Evolutionary conservation across 1,140 invertebrate genomes (phyloP).

Genomic region (Helicoverpa armigera): DNA sequence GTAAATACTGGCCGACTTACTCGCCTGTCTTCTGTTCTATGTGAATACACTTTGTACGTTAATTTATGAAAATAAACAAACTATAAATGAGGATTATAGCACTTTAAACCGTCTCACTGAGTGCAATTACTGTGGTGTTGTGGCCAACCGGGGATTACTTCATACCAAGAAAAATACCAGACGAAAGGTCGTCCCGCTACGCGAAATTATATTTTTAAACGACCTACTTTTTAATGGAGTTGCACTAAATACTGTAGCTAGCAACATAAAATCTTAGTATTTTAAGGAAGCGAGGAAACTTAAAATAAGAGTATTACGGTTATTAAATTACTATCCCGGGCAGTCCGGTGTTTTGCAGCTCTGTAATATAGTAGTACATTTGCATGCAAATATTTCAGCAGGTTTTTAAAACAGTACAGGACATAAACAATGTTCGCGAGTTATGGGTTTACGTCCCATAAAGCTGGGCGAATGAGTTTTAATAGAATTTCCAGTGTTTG

Average conservation of each 20-base stretch:
- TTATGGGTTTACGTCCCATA: slow-evolving; percentile 16
- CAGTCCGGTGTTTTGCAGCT: neutral
- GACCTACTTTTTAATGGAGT: slow-evolving; percentile 4
- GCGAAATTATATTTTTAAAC: slow-evolving; percentile 12
- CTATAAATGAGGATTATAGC: slow-evolving; percentile 25
- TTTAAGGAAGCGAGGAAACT: neutral
- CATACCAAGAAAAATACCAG: neutral
- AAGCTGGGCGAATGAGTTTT: slow-evolving; percentile 27
- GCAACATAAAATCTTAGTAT: neutral
- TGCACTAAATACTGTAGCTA: neutral
- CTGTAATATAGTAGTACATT: neutral
- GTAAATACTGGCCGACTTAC: slow-evolving; percentile 30
- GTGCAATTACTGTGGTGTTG: slow-evolving; percentile 12
- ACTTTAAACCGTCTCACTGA: slow-evolving; percentile 19
- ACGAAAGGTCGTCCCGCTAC: slow-evolving; percentile 1
- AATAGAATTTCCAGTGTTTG: slow-evolving; percentile 22
- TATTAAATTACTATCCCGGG: too few relatives aligned
- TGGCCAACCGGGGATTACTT: slow-evolving; percentile 3
- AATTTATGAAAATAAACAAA: slow-evolving; percentile 36
- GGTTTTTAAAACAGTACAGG: neutral
- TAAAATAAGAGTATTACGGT: too few relatives aligned
- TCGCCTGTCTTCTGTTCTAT: slow-evolving; percentile 20
- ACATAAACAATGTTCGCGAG: slow-evolving; percentile 16
- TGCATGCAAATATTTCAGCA: slow-evolving; percentile 16
- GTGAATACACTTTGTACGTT: neutral